Base-by-base conservation (phyloP, 2,797 vertebrate genomes). In the Falco concolor region DNA sequence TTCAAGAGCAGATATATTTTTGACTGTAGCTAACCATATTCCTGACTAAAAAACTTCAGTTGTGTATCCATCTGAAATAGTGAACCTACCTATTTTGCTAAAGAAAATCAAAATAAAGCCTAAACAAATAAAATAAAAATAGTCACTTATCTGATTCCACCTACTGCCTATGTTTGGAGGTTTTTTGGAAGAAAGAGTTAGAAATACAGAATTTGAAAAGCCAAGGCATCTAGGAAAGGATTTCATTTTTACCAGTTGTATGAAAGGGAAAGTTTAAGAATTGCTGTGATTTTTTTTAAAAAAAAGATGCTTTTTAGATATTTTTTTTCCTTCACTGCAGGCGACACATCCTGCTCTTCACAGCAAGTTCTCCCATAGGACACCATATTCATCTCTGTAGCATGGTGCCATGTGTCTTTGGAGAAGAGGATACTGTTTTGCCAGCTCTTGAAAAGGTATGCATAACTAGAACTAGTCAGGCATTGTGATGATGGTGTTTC, bases 371-470 rank as follows among this genome's bases (percentile, higher is more conserved):
- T 72, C 76, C 98, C 1, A 56, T 98, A 53, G 98, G 98, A 8
- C 98, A 99, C 89, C 94, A 98, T 78, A 38, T 99, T 86, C 98
- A 98, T 38, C 94, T 99, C 69, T 99, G 97, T 97, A 98, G 98
- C 95, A 98, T 94, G 96, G 98, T 98, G 15, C 98, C 98, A 2
- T 99, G 99, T 90, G 89, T 98, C 68, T 98, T 99, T 73, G 99
- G 98, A 81, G 98, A 99, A 59, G 99, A 99, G 94, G 98, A 99
- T 49, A 87, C 89, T 40, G 93, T 99, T 92, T 97, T 99, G 93
- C 96, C 98, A 96, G 78, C 95, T 83, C 98, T 99, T 42, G 97
- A 98, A 82, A 98, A 98, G 98, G 99, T 99, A 97, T 82, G 76
- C 69, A 56, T 95, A 64, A 42, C 74, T 32, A 78, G 76, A 85